Conservation (phyloP, 1,140 invertebrate species). For the Drosophila nigromelanica region DNA sequence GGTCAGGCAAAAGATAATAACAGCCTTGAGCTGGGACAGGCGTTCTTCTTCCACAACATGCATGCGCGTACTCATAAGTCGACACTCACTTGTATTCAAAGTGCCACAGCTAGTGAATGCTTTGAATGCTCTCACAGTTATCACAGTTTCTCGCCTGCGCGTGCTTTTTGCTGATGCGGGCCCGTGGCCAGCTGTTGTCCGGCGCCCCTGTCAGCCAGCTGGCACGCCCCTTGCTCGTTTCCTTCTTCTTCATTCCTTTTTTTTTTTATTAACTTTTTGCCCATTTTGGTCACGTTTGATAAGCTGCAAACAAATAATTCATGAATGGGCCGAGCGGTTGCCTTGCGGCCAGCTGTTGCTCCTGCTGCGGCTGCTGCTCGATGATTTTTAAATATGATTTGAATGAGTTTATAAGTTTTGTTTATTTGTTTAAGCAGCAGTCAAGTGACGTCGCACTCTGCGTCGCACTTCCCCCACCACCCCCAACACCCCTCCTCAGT, state of each 20-base stretch:
- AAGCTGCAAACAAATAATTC: slow-evolving; percentile 77
- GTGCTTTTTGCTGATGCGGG: slow-evolving; percentile 55
- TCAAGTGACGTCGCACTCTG: slow-evolving; percentile 10
- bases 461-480: neutral
- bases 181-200: slow-evolving; percentile 51
- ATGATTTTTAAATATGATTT: slow-evolving; percentile 81
- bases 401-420: slow-evolving; percentile 79
- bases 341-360: slow-evolving; percentile 65
- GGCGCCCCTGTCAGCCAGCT: slow-evolving; percentile 52
- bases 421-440: slow-evolving; percentile 71
- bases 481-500: slow-evolving; percentile 1
- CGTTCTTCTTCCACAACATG: slow-evolving; percentile 31
- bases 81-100: slow-evolving; percentile 48
- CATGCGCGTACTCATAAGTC: slow-evolving; percentile 18
- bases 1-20: slow-evolving; percentile 77
- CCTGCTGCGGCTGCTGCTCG: slow-evolving; percentile 21
- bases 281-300: slow-evolving; percentile 78
- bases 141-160: slow-evolving; percentile 40
- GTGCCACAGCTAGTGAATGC: slow-evolving; percentile 9
- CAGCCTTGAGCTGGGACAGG: slow-evolving; percentile 14
- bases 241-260: slow-evolving; percentile 19
- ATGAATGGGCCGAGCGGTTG: slow-evolving; percentile 52
- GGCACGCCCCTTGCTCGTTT: slow-evolving; percentile 26
- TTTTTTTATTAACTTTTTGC: slow-evolving; percentile 68
- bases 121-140: slow-evolving; percentile 27